Evolutionary conservation across 2,888 invertebrate species (phyloP).

Genomic region (Clepsis dumicolana): DNA sequence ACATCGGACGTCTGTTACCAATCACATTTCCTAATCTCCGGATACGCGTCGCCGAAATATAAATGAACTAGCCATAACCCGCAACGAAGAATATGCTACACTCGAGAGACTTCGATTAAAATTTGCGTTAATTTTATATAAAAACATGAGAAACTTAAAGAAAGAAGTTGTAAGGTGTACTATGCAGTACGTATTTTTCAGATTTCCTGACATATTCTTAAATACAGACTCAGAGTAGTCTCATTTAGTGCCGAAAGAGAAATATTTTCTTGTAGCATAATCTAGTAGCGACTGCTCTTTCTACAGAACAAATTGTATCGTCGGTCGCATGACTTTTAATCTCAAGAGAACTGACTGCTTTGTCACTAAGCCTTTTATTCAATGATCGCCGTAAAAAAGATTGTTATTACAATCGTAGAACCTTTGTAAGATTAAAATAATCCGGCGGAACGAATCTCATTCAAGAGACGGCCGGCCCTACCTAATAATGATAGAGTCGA

Average conservation of each 20-base stretch:
- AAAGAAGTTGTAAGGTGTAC: neutral
- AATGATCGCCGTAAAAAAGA: neutral
- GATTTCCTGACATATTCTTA: no score
- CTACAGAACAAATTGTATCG: neutral
- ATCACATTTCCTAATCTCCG: slow-evolving; percentile 44
- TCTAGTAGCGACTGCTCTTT: neutral
- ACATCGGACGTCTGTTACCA: slow-evolving; percentile 42
- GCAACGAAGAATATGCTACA: neutral
- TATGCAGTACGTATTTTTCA: neutral
- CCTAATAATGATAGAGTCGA: slow-evolving; percentile 5
- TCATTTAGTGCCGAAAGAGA: no score
- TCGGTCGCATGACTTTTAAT: neutral
- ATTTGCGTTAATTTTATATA: neutral
- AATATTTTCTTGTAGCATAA: neutral
- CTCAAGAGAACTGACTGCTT: neutral
- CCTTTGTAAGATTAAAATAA: neutral
- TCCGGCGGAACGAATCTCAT: neutral
- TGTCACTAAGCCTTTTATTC: neutral
- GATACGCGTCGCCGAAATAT: slow-evolving; percentile 40
- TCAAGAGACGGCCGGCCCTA: neutral
- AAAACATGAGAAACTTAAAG: no score
- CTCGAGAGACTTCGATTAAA: neutral
- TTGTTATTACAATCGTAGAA: neutral
- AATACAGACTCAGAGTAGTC: no score
- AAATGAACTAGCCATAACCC: slow-evolving; percentile 29